These are phyloP conservation scores for Peromyscus eremicus DNA, from an alignment of 2,797 vertebrate species.

Conservation along the genomic window DNA sequence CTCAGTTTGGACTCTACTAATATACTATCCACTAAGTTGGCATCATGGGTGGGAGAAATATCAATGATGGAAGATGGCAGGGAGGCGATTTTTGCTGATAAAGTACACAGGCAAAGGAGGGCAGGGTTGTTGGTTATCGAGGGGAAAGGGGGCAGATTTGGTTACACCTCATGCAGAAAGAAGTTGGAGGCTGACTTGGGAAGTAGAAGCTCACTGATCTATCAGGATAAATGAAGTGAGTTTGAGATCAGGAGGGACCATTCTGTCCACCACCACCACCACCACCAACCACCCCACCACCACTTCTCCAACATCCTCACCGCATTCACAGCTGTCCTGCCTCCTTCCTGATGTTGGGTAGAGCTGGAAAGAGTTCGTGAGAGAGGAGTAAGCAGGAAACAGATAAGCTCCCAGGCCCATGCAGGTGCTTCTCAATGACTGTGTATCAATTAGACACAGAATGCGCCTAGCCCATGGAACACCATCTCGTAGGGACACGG, in stretches of 20 bases:
- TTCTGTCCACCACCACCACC: too few species aligned
- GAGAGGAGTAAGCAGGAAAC: not conserved
- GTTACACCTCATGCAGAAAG: not conserved
- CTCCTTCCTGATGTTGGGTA: not conserved
- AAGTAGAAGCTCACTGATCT: not conserved
- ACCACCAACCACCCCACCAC: too few species aligned
- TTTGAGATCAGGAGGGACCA: not conserved
- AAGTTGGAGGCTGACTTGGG: not conserved
- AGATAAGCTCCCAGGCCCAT: not conserved
- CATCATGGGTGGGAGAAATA: not conserved
- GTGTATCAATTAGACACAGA: not conserved
- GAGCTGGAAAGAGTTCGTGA: not conserved
- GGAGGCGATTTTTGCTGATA: not conserved
- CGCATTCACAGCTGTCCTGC: not conserved
- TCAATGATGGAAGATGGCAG: not conserved
- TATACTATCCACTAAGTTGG: not conserved
- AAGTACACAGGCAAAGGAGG: not conserved
- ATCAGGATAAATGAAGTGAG: not conserved
- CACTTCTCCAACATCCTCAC: rapidly evolving
- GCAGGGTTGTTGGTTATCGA: not conserved
- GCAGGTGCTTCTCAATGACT: not conserved
- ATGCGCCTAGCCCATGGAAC: rapidly evolving
- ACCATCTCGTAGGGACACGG: rapidly evolving
- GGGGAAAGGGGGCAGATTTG: not conserved
- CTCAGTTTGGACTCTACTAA: not conserved